phyloP scores from a whole-genome alignment of 2,797 vertebrate species.

The Todus mexicanus region DNA sequence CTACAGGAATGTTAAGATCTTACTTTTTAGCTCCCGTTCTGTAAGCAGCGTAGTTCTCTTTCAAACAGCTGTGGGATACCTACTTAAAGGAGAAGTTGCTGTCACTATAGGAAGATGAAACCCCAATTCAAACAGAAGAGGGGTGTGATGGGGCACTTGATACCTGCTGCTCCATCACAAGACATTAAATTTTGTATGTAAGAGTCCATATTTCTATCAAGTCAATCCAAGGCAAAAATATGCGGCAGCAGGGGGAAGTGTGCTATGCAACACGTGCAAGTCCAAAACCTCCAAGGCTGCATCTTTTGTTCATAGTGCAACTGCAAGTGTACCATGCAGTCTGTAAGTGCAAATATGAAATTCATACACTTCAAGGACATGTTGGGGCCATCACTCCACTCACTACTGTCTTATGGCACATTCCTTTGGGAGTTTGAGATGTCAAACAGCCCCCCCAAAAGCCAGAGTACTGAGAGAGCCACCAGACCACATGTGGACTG shows the following conservation, averaged over 20 bases:
- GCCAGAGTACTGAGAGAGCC: neutral
- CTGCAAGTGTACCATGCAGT: neutral
- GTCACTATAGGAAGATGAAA: neutral
- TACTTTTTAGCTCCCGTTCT: neutral
- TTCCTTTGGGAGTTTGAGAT: neutral
- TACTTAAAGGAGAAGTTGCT: neutral
- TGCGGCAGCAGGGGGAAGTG: neutral
- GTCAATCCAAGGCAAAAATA: neutral
- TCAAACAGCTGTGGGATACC: neutral
- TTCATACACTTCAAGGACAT: neutral
- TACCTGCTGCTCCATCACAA: neutral
- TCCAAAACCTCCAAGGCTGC: neutral
- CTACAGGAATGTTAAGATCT: neutral
- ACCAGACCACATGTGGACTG: neutral
- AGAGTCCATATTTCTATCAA: neutral
- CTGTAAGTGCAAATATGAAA: neutral
- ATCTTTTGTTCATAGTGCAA: neutral
- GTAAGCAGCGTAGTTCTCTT: neutral
- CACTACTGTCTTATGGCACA: fast-evolving
- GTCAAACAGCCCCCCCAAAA: neutral
- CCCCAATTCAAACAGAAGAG: neutral
- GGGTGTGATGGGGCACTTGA: neutral
- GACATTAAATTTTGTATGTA: neutral
- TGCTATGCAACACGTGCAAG: neutral
- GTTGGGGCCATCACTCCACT: fast-evolving